Evolutionary conservation across 1,140 invertebrate species (phyloP), one percentile per base, ranked within the genome.

Genomic region (Lepidurus arcticus): DNA sequence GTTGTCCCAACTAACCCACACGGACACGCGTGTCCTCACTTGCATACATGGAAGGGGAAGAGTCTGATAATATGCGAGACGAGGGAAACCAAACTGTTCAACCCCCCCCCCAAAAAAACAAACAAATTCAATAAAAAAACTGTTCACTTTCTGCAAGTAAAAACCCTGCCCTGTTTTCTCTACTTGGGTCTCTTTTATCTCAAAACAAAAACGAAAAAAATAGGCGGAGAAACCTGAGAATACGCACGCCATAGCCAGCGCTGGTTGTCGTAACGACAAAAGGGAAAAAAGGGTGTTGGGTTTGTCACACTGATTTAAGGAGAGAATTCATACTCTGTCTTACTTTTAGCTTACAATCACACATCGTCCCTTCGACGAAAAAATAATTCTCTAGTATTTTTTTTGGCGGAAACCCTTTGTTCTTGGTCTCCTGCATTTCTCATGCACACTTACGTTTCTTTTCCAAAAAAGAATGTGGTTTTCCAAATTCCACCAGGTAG

Each of bases 171-270:
- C 34, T 4, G 34, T 34, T 34, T 34, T 34, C 34, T 34, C 34
- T 34, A 34, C 34, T 34, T 34, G 34, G 34, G 34, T 34, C 34
- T 34, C 34, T 34, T 65, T 9, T 16, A 65, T 65, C 53, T 65
- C 13, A 16, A 65, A 65, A 65, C 4, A 65, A 16, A 16, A 47
- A 47, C 9, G 45, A 13, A 65, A 65, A 65, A 65, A 65, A 65
- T 21, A 65, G 53, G 53, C 53, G 53, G 53, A 65, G 53, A 65
- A 65, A 65, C 53, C 53, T 65, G 53, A 65, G 53, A 65, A 65
- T 13, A 65, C 53, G 53, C 53, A n/a, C 53, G 53, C 53, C 6
- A 65, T 7, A 65, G 53, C 53, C 13, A 65, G 53, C 53, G 53
- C 53, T 65, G 53, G 53, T 65, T 65, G 53, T 65, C 53, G 53